Base-by-base conservation (phyloP, 1,140 invertebrate species). In the Drosophila micromelanica region DNA sequence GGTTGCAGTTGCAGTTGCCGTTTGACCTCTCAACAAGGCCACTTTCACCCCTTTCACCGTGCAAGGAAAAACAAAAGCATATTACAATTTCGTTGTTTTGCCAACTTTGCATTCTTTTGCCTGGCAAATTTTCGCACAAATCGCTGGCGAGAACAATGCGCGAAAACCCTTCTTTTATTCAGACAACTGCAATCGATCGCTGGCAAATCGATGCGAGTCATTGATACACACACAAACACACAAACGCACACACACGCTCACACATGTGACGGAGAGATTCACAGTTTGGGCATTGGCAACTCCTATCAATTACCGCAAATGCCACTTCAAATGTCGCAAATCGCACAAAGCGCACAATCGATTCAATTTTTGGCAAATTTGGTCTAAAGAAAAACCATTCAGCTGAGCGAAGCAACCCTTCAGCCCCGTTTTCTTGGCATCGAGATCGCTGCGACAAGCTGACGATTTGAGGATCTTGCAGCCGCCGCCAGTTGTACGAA, bases 311-410 rank as follows among this genome's bases (percentile, higher is more conserved):
- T n/a, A n/a, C n/a, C n/a, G n/a, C n/a, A n/a, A n/a, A n/a, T n/a
- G n/a, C n/a, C 5, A 27, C 62, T 67, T 68, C 54, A 73, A 61
- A 73, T 73, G 55, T 65, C 48, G 70, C 63, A 46, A 73, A 55
- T 73, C 49, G 45, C 55, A 73, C 70, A 73, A 73, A 55, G 62
- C 42, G 48, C 37, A 73, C 63, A 73, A 73, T 73, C 63, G 52
- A 67, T 73, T 49, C 37, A 56, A 62, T 59, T 72, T 71, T 72
- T 72, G 61, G 69, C 69, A 72, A 72, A 72, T 72, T 72, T 69
- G 67, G 9, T 17, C 48, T 42, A n/a, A 45, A 43, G 13, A 42
- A 40, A 32, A 35, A 35, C 32, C 32, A 9, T 35, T 35, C 32
- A 9, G 8, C 32, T 35, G 32, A 9, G 32, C 32, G 32, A 32